These are phyloP conservation scores for Nomada hirtipes DNA, from an alignment of 2,888 invertebrate species.

Conservation along the genomic window DNA sequence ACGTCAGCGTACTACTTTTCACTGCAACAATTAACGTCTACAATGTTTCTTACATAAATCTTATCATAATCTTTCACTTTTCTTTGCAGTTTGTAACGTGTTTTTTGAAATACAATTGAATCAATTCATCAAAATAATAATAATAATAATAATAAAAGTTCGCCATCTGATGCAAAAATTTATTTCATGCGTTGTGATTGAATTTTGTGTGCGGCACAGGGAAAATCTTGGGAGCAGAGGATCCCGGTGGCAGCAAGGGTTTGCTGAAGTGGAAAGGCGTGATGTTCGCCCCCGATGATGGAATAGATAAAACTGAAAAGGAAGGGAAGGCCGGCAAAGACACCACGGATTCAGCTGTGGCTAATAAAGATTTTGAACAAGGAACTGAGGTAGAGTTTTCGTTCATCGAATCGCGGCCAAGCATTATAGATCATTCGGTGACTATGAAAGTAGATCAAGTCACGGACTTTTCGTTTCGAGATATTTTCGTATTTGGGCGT, in stretches of 20 bases:
- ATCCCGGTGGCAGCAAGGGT: slow-evolving; percentile 85
- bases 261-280: slow-evolving; percentile 92
- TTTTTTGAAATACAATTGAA: neutral
- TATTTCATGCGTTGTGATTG: slow-evolving; percentile 1
- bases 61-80: too few species aligned
- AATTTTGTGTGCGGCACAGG: slow-evolving; percentile 66
- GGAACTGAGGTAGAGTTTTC: slow-evolving; percentile 74
- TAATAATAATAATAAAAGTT: neutral
- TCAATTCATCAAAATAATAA: neutral
- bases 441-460: too few species aligned
- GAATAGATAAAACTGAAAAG: slow-evolving; percentile 76
- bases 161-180: neutral
- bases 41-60: too few species aligned
- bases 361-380: slow-evolving; percentile 71
- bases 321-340: slow-evolving; percentile 81
- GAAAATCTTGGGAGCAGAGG: slow-evolving; percentile 80
- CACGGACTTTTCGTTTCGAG: too few species aligned
- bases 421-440: neutral
- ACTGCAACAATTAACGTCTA: too few species aligned
- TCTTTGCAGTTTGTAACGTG: neutral
- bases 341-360: slow-evolving; percentile 60
- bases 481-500: too few species aligned
- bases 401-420: neutral
- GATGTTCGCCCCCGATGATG: slow-evolving; percentile 89
- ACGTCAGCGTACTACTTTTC: neutral